These are phyloP conservation scores for Girardinus metallicus DNA, from an alignment of 2,797 vertebrate genomes.

Conservation along the genomic window DNA sequence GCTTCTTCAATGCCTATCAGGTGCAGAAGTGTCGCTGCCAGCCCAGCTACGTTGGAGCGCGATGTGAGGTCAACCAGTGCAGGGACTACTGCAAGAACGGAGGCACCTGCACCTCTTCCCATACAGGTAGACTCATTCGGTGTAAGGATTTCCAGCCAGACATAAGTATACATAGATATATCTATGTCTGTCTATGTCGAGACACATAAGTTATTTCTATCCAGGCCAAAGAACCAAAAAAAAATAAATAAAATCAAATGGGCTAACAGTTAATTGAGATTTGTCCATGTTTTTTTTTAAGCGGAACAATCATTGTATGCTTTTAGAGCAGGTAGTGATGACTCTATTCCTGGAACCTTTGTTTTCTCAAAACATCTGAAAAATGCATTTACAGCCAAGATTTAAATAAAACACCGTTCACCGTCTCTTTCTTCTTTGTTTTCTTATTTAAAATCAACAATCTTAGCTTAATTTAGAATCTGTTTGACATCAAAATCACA, in stretches of 20 bases:
- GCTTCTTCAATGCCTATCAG: constrained; percentile 91
- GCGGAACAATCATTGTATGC: background rate
- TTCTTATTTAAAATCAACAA: background rate
- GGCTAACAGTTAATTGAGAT: background rate
- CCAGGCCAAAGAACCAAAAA: background rate
- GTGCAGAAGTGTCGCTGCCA: constrained; percentile 96
- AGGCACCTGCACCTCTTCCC: constrained; percentile 91
- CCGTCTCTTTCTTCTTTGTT: background rate
- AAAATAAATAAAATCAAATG: background rate
- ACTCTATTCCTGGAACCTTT: background rate
- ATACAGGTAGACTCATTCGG: constrained; percentile 79
- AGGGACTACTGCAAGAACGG: constrained; percentile 93
- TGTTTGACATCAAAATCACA: background rate
- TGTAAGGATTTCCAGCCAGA: background rate
- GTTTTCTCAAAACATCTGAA: background rate
- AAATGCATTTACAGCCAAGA: background rate
- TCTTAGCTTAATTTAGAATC: background rate
- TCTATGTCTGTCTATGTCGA: too few species aligned
- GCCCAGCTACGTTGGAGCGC: constrained; percentile 90
- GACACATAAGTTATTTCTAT: background rate
- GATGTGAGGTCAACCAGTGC: constrained; percentile 93
- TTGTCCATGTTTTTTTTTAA: background rate
- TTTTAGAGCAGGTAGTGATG: background rate
- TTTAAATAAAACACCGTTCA: background rate
- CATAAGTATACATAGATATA: too few species aligned